Evolutionary conservation across 2,888 invertebrate species (phyloP).

Genomic region (Gonocerus acuteangulatus): DNA sequence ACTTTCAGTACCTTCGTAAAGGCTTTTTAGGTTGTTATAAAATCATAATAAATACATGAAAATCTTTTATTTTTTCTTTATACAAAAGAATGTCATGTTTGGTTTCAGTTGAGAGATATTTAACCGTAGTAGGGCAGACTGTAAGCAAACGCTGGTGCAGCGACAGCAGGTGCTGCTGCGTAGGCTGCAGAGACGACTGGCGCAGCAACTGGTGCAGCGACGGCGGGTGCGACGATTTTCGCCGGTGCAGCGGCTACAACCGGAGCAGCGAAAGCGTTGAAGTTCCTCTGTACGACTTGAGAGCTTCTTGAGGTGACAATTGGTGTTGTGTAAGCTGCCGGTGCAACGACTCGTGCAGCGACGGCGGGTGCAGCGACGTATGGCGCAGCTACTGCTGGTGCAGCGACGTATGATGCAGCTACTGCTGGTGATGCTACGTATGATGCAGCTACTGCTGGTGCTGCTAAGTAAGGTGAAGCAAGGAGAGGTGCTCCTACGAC

Average conservation of each 20-base stretch:
- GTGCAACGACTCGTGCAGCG: conserved; percentile 3
- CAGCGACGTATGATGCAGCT: too few species aligned
- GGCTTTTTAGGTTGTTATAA: too few species aligned
- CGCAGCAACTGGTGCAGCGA: conserved; percentile 33
- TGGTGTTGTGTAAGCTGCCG: neutral
- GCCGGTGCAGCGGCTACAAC: conserved; percentile 27
- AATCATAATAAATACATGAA: too few species aligned
- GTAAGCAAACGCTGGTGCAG: neutral
- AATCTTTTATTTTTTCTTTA: too few species aligned
- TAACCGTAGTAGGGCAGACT: neutral
- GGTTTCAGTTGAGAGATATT: neutral
- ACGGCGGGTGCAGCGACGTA: neutral
- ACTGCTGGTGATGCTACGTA: neutral
- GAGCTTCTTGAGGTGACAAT: neutral
- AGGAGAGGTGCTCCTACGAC: conserved; percentile 22
- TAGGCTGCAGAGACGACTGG: too few species aligned
- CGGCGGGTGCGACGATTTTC: conserved; percentile 42
- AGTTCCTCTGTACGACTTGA: too few species aligned
- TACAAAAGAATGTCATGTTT: too few species aligned
- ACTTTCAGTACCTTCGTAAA: too few species aligned
- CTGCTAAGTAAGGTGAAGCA: neutral
- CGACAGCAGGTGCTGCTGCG: conserved; percentile 25
- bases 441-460: conserved; percentile 15
- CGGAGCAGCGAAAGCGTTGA: conserved; percentile 11
- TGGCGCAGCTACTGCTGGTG: neutral